Evolutionary conservation across 2,797 vertebrate species (phyloP), one percentile per base, ranked within the genome.

Genomic region (Anas flavirostris): DNA sequence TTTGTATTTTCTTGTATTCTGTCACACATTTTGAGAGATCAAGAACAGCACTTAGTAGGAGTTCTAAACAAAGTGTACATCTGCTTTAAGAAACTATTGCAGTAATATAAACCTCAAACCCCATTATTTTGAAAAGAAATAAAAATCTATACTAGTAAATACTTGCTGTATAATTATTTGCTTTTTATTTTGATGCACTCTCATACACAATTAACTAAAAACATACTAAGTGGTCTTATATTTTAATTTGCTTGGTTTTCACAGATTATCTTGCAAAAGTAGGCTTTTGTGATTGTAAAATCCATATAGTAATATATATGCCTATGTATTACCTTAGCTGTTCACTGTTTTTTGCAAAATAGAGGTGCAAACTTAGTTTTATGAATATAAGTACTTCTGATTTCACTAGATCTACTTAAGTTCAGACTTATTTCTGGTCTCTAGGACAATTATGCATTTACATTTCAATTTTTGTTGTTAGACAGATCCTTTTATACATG

Each of bases 101-200:
- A 96, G 60, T 97, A 96, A 96, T 97, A 96, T 97, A 95, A 96
- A 92, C 94, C 85, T 52, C 95, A 95, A 97, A 89, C 39, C 53
- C 35, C 82, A 78, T 97, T 97, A 97, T 97, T 98, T 98, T 98
- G 96, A 97, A 97, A 92, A 96, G 3, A 96, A 98, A 98, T 97
- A 98, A 98, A 97, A 98, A 95, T 95, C 88, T 97, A 95, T 97
- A 50, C 96, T 96, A 68, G 31, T 97, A 97, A 94, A 96, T 95
- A 83, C 52, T 88, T 89, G 69, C 33, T 86, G 70, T 68, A 83
- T 73, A 16, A 62, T 85, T 91, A 78, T 93, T 95, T 96, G 46
- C 69, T 69, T 91, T 85, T 91, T 95, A 63, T 69, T 96, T 90
- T 41, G 16, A 14, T 91, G 62, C 18, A 37, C 4, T 67, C 46